These are phyloP conservation scores for Ranitomeya imitator DNA, from an alignment of 2,113 vertebrate species.

Conservation along the genomic window DNA sequence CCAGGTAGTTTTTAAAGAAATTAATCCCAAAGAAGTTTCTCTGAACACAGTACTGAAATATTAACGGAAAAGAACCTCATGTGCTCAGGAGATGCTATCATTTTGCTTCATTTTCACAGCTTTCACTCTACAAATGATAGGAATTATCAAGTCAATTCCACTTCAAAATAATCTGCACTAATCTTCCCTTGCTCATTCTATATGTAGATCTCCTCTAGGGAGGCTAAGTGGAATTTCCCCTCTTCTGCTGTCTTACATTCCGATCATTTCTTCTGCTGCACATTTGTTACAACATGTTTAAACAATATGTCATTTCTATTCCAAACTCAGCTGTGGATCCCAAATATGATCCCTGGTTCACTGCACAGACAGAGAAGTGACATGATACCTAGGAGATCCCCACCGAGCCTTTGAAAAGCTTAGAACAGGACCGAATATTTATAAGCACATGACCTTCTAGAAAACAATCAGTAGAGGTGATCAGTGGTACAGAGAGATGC, in stretches of 20 bases:
- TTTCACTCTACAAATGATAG: not conserved
- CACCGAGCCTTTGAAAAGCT: not conserved
- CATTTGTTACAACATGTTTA: slow-evolving; percentile 57
- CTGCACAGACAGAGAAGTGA: not conserved
- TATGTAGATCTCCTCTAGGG: slow-evolving; percentile 22
- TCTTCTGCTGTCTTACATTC: slow-evolving; percentile 52
- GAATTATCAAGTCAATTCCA: not conserved
- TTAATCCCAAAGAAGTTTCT: not conserved
- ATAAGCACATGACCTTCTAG: not conserved
- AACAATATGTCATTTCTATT: slow-evolving; percentile 54
- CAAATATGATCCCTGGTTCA: slow-evolving; percentile 29
- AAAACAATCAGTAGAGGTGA: not conserved
- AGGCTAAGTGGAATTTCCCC: slow-evolving; percentile 49
- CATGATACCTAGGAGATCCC: not conserved
- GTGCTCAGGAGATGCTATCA: not conserved
- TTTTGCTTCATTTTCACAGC: not conserved
- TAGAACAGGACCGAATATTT: not conserved
- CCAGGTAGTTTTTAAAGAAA: not conserved
- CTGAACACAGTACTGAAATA: not conserved
- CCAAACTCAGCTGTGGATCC: slow-evolving; percentile 32
- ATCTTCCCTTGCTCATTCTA: slow-evolving; percentile 25
- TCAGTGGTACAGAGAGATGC: not conserved
- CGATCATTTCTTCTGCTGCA: slow-evolving; percentile 51
- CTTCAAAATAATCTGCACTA: not conserved
- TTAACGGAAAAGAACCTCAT: not conserved